Evolutionary conservation across 2,888 invertebrate genomes (phyloP), one percentile per base, ranked within the genome.

Genomic region (Eilema caniola): DNA sequence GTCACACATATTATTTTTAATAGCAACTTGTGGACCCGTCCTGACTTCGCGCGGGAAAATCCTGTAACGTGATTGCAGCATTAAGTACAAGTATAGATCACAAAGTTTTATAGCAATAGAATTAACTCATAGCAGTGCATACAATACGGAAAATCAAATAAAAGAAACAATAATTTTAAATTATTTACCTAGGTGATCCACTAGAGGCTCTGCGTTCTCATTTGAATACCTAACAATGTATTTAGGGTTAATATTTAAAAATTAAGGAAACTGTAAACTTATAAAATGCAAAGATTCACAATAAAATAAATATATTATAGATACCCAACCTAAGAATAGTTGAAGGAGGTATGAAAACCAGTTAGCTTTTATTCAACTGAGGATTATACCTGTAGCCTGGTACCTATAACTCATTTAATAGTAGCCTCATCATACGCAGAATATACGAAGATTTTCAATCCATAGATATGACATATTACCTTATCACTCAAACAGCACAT

Each of bases 111-210:
- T 41, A 16, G 41, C 16, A 12, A 37, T 37, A 37, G 37, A 3
- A 37, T 1, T 11, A 37, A 14, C 12, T 11, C 14, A 12, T 1
- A 37, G 1, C 12, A 37, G 37, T 37, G 16, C 4, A 3, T 16
- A 16, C 14, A 3, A 16, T 41, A 41, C 16, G 4, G 16, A 16
- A 41, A 41, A 41, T 37, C 12, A 14, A 41, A 41, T 16, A 41
- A 41, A 41, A 2, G 0, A 33, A 41, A 16, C 16, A 41, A 16
- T 41, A 10, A 53, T 57, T 59, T 70, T 71, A 74, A 72, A 74
- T 79, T 81, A 79, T 14, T 16, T 12, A 60, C 16, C 16, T 25
- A 14, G 5, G 25, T 60, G 59, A n/a, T n/a, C n/a, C n/a, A n/a
- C n/a, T n/a, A n/a, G n/a, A n/a, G n/a, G n/a, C n/a, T n/a, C n/a